Conservation (phyloP, 2,113 vertebrate genomes). For the Tachuris rubrigastra region DNA sequence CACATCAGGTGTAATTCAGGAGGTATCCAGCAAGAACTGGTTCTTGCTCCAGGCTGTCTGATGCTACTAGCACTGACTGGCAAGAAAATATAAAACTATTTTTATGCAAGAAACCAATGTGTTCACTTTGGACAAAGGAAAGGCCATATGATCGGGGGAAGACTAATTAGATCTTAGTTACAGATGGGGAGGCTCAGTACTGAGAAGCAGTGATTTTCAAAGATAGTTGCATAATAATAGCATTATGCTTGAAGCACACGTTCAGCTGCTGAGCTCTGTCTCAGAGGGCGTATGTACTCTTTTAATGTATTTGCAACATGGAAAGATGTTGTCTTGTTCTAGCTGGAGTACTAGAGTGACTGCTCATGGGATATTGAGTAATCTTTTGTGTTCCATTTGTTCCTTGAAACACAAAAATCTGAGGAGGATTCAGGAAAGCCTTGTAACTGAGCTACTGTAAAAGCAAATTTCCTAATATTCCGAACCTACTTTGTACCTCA, state of each 20-base stretch:
- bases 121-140: not conserved
- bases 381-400: not conserved
- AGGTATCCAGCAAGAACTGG: not conserved
- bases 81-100: not conserved
- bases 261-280: not conserved
- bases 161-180: not conserved
- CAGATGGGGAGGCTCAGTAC: not conserved
- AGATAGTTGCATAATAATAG: not conserved
- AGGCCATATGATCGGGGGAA: not conserved
- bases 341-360: not conserved
- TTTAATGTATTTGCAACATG: not conserved
- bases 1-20: not conserved
- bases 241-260: not conserved
- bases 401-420: not conserved
- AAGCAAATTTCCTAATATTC: not conserved
- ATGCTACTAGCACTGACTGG: not conserved
- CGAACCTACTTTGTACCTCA: not conserved
- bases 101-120: not conserved
- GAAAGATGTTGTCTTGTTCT: not conserved
- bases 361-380: not conserved
- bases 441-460: not conserved
- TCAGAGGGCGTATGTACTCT: not conserved
- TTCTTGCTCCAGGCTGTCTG: not conserved
- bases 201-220: not conserved
- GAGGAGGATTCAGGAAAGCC: not conserved